Evolutionary conservation across 2,113 vertebrate species (phyloP), one percentile per base, ranked within the genome.

Genomic region (Esox niger): DNA sequence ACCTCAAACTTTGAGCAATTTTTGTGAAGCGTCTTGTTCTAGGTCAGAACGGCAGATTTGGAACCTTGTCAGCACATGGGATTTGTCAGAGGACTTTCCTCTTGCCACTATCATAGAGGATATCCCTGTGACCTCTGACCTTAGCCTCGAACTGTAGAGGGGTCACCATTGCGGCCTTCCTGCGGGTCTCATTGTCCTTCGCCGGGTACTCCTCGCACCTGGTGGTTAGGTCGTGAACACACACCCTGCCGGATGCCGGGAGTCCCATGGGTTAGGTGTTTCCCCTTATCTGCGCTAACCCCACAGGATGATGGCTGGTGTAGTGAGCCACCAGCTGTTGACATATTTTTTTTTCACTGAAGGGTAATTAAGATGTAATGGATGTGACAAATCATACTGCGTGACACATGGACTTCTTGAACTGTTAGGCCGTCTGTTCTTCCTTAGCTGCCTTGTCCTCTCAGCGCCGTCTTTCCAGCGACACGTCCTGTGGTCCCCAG

Each of bases 171-270:
- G 29, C 52, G 57, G 70, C 71, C 58, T 74, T 84, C 79, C 82
- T 79, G 70, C 68, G 33, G 17, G 64, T 78, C 56, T 77, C n/a
- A 82, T 86, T 82, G 80, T 83, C 76, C 33, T 0, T 43, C 55
- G 62, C 59, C 23, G 23, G 69, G 68, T 58, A 73, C 70, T n/a
- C 60, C 17, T 65, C 31, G 7, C 55, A 74, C 67, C 79, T 81
- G 79, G 78, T 84, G 82, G 75, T 62, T 59, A 27, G 57, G 25
- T 59, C 17, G 2, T 31, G 9, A 9, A 59, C 57, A 59, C 57
- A 59, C 57, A 43, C 35, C 10, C 35, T 38, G 35, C 38, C 15
- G 13, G 15, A 43, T 43, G 35, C 35, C 35, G 15, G 35, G 35
- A 38, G 35, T 13, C 15, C 35, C 15, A 13, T 38, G 13, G 35